These are phyloP conservation scores for Drosophila diplacantha DNA, from an alignment of 2,888 invertebrate species.

Conservation along the genomic window DNA sequence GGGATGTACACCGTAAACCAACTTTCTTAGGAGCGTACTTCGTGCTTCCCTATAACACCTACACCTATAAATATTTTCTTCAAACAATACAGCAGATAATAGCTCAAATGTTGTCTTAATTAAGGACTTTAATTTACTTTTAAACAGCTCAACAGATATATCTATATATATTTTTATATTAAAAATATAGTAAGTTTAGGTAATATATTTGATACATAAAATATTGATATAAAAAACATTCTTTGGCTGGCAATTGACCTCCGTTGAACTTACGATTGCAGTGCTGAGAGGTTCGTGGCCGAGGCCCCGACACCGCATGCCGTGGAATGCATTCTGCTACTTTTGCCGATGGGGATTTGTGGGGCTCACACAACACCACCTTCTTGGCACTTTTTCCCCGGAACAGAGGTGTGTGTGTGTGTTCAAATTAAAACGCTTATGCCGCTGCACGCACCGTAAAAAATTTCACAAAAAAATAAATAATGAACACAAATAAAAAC, in stretches of 20 bases:
- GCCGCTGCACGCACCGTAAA: conserved; percentile 42
- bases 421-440: conserved; percentile 23
- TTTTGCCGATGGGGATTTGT: conserved; percentile 37
- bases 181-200: background rate
- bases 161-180: background rate
- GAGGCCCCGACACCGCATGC: conserved; percentile 74
- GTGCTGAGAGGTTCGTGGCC: conserved; percentile 58
- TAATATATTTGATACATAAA: background rate
- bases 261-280: conserved; percentile 64
- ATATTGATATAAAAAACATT: too few relatives aligned
- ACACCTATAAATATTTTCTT: too few relatives aligned
- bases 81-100: too few relatives aligned
- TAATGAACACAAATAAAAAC: background rate
- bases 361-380: conserved; percentile 13
- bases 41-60: too few relatives aligned
- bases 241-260: background rate
- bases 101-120: too few relatives aligned
- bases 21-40: too few relatives aligned
- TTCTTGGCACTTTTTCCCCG: conserved; percentile 5
- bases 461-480: conserved; percentile 4
- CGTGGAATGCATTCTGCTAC: conserved; percentile 73
- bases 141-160: background rate
- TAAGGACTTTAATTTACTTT: too few relatives aligned
- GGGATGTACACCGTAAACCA: too few relatives aligned
- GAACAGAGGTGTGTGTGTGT: conserved; percentile 13